Base-by-base conservation (phyloP, 2,888 invertebrate genomes). In the Xestia xanthographa region DNA sequence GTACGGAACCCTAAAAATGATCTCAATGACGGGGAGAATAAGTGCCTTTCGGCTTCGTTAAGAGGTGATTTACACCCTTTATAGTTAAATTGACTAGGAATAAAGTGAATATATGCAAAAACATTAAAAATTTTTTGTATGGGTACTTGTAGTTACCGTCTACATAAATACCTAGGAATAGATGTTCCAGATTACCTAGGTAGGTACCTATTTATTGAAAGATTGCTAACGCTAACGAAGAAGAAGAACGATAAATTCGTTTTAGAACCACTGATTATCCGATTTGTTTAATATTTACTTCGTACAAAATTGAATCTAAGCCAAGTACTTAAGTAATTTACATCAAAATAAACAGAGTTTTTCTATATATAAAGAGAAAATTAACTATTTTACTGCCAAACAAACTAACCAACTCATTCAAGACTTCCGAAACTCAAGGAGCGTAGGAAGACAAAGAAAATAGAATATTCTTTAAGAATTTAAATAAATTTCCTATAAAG, bases 401-500 rank as follows among this genome's bases (percentile, higher is more conserved):
- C 89, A 90, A 90, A 90, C 89, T 90, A 92, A 91, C 90, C 90
- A 93, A 93, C 92, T 93, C 91, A 92, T 91, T 94, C 92, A 93
- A 92, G 90, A 90, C 91, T 93, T 94, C 92, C 92, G 86, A 90
- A 91, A 88, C 90, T 89, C 89, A 84, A 88, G 83, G 83, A 91
- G 87, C 84, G 85, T 84, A 89, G 89, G 86, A 92, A 91, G 87
- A 92, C 91, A 91, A 91, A 92, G 91, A 91, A 91, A 92, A 91
- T 90, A 88, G 91, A 93, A 92, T 93, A 92, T 94, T 92, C 93
- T 91, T 92, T 89, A 92, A 92, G 94, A 95, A 96, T 96, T 96
- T 95, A 95, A 96, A 96, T 96, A 96, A 95, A 95, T 95, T 94
- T 92, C 90, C 91, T 91, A 89, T 92, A 88, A 91, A 91, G 92